These are phyloP conservation scores for Coreoperca whiteheadi DNA, from an alignment of 2,113 vertebrate genomes.

Conservation along the genomic window DNA sequence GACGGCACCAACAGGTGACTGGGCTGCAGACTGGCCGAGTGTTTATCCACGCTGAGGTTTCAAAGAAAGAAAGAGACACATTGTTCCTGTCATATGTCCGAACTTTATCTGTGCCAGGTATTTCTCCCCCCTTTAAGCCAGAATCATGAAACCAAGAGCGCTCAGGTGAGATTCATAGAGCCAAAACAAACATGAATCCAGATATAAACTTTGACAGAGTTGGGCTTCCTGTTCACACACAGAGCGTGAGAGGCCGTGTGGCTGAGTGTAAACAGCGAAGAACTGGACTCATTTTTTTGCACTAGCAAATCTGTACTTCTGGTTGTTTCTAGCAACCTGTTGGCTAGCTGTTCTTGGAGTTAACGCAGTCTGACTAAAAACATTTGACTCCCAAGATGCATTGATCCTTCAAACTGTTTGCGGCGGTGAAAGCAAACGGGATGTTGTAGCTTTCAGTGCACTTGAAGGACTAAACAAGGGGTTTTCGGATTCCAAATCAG, in stretches of 20 bases:
- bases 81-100: not conserved
- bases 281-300: not conserved
- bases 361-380: no score
- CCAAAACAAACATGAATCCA: no score
- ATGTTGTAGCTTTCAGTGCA: not conserved
- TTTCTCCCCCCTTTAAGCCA: no score
- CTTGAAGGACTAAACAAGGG: not conserved
- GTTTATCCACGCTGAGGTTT: not conserved
- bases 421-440: not conserved
- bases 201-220: no score
- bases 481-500: not conserved
- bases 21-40: not conserved
- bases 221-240: no score
- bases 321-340: not conserved
- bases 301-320: not conserved
- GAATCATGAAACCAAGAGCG: no score
- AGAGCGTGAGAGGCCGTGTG: no score
- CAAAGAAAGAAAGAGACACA: not conserved
- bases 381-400: no score
- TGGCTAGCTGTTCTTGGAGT: not conserved
- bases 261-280: not conserved
- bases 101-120: no score
- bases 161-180: no score
- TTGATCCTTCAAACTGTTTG: not conserved
- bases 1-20: constrained; percentile 92